These are phyloP conservation scores for Spermophilus dauricus DNA, from an alignment of 2,113 vertebrate species.

Conservation along the genomic window DNA sequence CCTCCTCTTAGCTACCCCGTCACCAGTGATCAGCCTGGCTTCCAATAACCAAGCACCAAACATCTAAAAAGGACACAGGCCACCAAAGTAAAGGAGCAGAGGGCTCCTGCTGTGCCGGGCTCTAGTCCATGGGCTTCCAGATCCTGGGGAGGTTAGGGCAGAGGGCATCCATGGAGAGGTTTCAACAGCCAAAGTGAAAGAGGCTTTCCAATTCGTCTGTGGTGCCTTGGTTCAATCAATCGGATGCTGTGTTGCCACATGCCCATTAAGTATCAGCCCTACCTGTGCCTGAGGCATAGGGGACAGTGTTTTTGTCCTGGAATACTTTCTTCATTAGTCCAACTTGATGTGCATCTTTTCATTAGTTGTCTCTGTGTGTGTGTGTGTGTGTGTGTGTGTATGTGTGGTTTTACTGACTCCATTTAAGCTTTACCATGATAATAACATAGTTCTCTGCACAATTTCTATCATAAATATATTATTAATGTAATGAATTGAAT, in stretches of 20 bases:
- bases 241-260: background rate
- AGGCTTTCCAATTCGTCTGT: too few species aligned
- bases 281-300: background rate
- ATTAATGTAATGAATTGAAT: background rate
- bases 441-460: background rate
- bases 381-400: background rate
- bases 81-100: background rate
- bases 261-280: background rate
- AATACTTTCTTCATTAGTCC: background rate
- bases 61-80: background rate
- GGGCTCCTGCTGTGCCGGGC: background rate
- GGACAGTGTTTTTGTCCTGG: background rate
- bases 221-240: background rate
- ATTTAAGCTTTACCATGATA: background rate
- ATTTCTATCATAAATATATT: background rate
- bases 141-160: background rate
- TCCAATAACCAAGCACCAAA: background rate
- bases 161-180: background rate
- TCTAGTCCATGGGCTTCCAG: background rate
- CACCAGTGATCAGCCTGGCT: background rate
- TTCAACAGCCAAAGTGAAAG: background rate
- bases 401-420: background rate
- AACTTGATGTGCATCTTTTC: background rate
- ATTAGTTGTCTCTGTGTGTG: background rate
- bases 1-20: background rate